phyloP scores from a whole-genome alignment of 2,113 vertebrate genomes.

The Monopterus albus region DNA sequence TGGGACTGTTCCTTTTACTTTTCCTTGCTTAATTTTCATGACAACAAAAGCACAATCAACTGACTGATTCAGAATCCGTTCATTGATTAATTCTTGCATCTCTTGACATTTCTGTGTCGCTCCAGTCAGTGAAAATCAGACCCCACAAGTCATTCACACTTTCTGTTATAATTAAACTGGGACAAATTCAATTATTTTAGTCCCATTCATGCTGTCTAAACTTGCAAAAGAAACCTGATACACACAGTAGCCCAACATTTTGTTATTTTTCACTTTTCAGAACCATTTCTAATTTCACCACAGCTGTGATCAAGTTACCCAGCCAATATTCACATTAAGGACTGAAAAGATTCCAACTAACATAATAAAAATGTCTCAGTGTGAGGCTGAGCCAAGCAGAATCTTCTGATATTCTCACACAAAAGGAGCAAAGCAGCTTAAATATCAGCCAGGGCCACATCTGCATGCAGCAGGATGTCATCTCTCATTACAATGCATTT shows the following conservation, averaged over 20 bases:
- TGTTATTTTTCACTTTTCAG: not conserved
- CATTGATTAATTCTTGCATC: not conserved
- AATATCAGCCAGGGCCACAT: slow-evolving; percentile 37
- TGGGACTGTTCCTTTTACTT: too few relatives aligned
- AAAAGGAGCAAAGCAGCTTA: slow-evolving; percentile 48
- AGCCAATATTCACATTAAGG: slow-evolving; percentile 27
- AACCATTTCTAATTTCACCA: slow-evolving; percentile 5
- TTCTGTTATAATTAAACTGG: not conserved
- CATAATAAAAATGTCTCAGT: slow-evolving; percentile 12
- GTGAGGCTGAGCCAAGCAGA: slow-evolving; percentile 23
- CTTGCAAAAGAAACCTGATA: not conserved
- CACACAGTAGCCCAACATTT: too few relatives aligned
- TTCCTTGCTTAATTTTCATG: not conserved
- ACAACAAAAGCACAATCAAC: not conserved
- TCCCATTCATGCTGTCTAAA: not conserved
- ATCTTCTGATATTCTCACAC: slow-evolving; percentile 31
- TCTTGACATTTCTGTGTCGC: not conserved
- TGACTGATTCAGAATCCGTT: too few relatives aligned
- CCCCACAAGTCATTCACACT: slow-evolving; percentile 1
- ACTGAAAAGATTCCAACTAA: slow-evolving; percentile 34
- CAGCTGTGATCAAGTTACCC: slow-evolving; percentile 31
- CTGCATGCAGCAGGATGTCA: slow-evolving; percentile 53
- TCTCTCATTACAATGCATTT: slow-evolving; percentile 40
- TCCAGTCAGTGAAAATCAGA: not conserved
- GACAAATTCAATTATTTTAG: not conserved